Evolutionary conservation across 1,140 invertebrate species (phyloP).

Genomic region (Chymomyza costata): DNA sequence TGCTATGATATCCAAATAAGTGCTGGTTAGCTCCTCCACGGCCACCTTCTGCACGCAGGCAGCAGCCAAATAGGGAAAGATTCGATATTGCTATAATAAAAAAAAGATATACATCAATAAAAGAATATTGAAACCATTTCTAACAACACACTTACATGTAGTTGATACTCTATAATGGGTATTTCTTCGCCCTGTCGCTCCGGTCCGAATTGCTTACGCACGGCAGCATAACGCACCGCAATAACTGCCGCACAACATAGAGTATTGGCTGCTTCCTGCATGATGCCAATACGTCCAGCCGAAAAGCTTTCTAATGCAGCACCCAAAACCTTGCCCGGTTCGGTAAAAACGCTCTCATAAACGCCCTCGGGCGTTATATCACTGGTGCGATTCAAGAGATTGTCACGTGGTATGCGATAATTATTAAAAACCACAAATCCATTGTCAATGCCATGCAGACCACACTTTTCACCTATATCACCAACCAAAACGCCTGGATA

Average conservation of each 20-base stretch:
- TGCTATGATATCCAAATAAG: slow-evolving; percentile 78
- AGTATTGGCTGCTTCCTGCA: slow-evolving; percentile 83
- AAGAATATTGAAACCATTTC: slow-evolving; percentile 9
- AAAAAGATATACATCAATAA: too few relatives aligned
- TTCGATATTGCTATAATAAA: slow-evolving; percentile 87
- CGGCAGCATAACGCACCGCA: slow-evolving; percentile 92
- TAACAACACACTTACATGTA: slow-evolving; percentile 81
- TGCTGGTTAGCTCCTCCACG: slow-evolving; percentile 77
- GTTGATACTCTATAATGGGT: slow-evolving; percentile 93
- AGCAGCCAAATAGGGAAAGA: slow-evolving; percentile 92
- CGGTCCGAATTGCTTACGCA: slow-evolving; percentile 92
- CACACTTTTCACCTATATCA: slow-evolving; percentile 93
- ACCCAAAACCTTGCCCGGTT: slow-evolving; percentile 86
- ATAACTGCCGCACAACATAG: slow-evolving; percentile 86
- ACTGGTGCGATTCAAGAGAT: slow-evolving; percentile 89
- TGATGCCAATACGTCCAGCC: slow-evolving; percentile 85
- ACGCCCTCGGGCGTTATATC: slow-evolving; percentile 90
- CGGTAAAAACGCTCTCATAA: slow-evolving; percentile 86
- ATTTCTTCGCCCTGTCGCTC: slow-evolving; percentile 81
- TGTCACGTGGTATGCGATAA: slow-evolving; percentile 87
- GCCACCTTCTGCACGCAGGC: slow-evolving; percentile 87
- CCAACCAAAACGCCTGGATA: slow-evolving; percentile 84
- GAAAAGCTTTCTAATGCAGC: slow-evolving; percentile 91
- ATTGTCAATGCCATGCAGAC: slow-evolving; percentile 93
- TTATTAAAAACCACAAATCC: slow-evolving; percentile 92